These are phyloP conservation scores for Arrhamphus sclerolepis DNA, from an alignment of 2,797 vertebrate species.

Conservation along the genomic window DNA sequence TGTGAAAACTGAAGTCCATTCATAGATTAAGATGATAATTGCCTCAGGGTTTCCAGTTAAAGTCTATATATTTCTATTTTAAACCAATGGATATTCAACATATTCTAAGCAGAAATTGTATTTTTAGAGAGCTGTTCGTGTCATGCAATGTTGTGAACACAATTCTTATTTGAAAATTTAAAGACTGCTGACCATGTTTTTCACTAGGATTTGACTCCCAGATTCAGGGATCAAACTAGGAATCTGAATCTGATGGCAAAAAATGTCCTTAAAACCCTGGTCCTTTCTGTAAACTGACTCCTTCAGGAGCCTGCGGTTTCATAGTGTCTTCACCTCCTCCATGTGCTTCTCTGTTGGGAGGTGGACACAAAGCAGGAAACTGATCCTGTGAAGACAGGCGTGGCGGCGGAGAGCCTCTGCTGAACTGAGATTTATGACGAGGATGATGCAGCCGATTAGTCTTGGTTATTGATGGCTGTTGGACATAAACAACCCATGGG, in stretches of 20 bases:
- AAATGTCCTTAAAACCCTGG: conserved; percentile 37
- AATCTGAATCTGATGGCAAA: conserved; percentile 47
- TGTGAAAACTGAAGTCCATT: too few relatives aligned
- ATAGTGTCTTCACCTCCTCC: conserved; percentile 53
- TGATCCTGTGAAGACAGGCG: conserved; percentile 55
- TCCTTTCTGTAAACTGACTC: conserved; percentile 73
- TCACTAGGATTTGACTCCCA: conserved; percentile 20
- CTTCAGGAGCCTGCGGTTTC: conserved; percentile 57
- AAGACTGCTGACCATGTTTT: conserved; percentile 16
- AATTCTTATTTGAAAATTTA: too few relatives aligned
- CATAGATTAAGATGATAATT: too few relatives aligned
- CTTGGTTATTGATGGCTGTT: conserved; percentile 75
- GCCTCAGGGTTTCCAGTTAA: too few relatives aligned
- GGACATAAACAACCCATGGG: conserved; percentile 59
- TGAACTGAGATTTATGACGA: conserved; percentile 70
- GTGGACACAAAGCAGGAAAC: conserved; percentile 61
- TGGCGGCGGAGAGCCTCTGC: conserved; percentile 7
- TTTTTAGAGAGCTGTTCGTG: too few relatives aligned
- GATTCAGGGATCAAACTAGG: conserved; percentile 14
- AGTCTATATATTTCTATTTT: too few relatives aligned
- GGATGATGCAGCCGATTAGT: conserved; percentile 82
- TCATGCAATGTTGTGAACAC: too few relatives aligned
- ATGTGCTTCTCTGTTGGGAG: conserved; percentile 52
- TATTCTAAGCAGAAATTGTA: too few relatives aligned
- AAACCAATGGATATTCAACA: too few relatives aligned